These are phyloP conservation scores for Catajapyx aquilonaris DNA, from an alignment of 1,140 invertebrate genomes.

Conservation along the genomic window DNA sequence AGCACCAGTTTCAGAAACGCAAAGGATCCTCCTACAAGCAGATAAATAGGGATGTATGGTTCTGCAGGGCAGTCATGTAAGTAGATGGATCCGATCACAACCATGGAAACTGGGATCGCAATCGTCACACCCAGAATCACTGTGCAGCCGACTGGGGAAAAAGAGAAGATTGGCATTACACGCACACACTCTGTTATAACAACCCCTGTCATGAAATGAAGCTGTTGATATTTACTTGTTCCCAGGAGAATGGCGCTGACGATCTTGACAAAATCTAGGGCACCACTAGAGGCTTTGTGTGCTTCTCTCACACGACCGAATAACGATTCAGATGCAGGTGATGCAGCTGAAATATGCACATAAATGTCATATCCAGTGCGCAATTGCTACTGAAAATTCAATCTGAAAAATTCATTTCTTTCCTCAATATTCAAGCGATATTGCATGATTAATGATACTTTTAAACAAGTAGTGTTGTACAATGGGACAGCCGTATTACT, in stretches of 20 bases:
- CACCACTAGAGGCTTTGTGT: conserved; percentile 30
- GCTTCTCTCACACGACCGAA: conserved; percentile 40
- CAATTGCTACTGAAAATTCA: no score
- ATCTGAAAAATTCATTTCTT: no score
- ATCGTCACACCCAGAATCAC: conserved; percentile 35
- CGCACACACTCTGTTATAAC: no score
- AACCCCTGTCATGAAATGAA: no score
- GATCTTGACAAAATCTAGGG: conserved; percentile 38
- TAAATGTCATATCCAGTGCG: no score
- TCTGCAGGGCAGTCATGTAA: conserved; percentile 40
- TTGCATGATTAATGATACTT: no score
- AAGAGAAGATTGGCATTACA: conserved; percentile 7
- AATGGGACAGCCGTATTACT: no score
- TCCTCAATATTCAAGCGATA: no score
- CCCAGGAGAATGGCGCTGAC: conserved; percentile 34
- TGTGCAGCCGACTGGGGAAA: conserved; percentile 36
- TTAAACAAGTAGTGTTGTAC: no score
- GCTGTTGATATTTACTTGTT: conserved; percentile 34
- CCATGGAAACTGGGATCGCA: conserved; percentile 39
- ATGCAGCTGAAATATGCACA: conserved; percentile 33
- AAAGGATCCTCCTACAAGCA: conserved; percentile 42
- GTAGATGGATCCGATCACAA: conserved; percentile 37
- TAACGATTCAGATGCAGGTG: conserved; percentile 42
- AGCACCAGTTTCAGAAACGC: conserved; percentile 36
- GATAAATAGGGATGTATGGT: conserved; percentile 43